Base-by-base conservation (phyloP, 2,797 vertebrate species). In the Eospalax fontanierii region DNA sequence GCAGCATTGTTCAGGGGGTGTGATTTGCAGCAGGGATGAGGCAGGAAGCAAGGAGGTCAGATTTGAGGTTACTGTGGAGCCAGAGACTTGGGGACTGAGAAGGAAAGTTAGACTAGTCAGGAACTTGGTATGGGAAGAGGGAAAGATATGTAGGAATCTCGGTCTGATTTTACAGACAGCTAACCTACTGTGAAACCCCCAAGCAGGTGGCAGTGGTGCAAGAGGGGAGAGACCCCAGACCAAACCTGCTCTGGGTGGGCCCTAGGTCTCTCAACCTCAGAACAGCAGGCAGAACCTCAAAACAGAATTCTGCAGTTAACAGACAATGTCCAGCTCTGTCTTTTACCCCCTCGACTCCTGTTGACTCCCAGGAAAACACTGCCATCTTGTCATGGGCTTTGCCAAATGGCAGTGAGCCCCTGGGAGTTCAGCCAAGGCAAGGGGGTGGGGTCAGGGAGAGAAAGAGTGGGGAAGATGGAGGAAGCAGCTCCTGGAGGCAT, bases 341-440 rank as follows among this genome's bases (percentile, higher is more conserved):
- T 90, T 92, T 90, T 74, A 90, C 88, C 50, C 22, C 16, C 50
- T 83, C 10, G 11, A 74, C 89, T 95, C 89, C 91, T 92, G 83
- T 94, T 66, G 87, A 91, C 89, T 96, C 96, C 87, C 63, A 93
- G 89, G 94, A 96, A 97, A 97, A 93, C 84, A 92, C 78, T 97
- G 86, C 87, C 93, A 71, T 95, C 90, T 92, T 92, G 94, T 90
- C 70, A 86, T 40, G 40, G 93, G 85, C 59, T 70, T 87, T 4
- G 63, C 96, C 95, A 95, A 94, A 81, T 92, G 94, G 93, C 96
- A 95, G 14, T 33, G 85, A 97, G 89, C 71, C 94, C 79, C 61
- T 74, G 70, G 87, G 95, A 96, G 57, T 61, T 71, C 38, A n/a
- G 95, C 94, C 94, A 94, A 97, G 85, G 73, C 73, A 94, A 87